Conservation (phyloP, 2,797 vertebrate genomes). For the Dermochelys coriacea region DNA sequence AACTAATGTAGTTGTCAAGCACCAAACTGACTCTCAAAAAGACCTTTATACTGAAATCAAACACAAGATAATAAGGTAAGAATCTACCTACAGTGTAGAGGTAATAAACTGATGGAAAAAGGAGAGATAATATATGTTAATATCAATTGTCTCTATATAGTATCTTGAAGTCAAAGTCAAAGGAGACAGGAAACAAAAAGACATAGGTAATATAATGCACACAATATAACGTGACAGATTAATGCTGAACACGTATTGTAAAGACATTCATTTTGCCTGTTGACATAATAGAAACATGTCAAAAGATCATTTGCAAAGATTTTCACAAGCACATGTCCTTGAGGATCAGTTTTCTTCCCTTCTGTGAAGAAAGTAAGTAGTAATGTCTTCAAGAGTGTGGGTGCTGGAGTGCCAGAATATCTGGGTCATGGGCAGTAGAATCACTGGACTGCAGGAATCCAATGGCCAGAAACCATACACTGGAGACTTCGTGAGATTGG, state of each 20-base stretch:
- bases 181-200: not conserved
- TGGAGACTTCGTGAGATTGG: too few species aligned
- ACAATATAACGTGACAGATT: not conserved
- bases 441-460: fast-evolving
- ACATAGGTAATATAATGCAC: not conserved
- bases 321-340: not conserved
- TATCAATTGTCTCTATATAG: not conserved
- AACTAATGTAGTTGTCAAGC: not conserved
- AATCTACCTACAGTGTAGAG: not conserved
- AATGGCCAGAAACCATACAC: not conserved
- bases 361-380: not conserved
- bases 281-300: not conserved
- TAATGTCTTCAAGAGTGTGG: not conserved
- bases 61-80: not conserved
- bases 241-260: not conserved
- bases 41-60: not conserved
- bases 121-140: not conserved
- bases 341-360: not conserved
- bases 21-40: not conserved
- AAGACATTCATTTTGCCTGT: not conserved
- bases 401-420: not conserved
- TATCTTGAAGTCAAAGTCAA: not conserved
- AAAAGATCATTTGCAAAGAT: not conserved
- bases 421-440: not conserved
- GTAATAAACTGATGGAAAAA: not conserved